These are phyloP conservation scores for Dipus sagitta DNA, from an alignment of 2,797 vertebrate genomes.

Conservation along the genomic window DNA sequence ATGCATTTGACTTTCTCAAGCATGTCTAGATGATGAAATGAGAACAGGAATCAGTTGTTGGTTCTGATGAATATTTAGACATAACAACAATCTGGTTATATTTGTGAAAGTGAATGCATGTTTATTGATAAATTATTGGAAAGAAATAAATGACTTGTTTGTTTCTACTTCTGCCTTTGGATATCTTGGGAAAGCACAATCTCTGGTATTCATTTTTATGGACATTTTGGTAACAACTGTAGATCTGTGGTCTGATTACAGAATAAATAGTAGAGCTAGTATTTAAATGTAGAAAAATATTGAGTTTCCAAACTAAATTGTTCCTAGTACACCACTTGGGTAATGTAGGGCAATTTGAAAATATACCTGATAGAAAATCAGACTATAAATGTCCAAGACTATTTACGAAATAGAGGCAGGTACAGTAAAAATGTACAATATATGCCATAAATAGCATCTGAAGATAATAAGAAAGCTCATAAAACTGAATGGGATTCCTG, in stretches of 20 bases:
- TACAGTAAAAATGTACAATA: slow-evolving; percentile 3
- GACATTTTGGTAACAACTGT: neutral
- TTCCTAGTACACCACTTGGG: neutral
- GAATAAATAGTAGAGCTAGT: neutral
- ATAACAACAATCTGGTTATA: neutral
- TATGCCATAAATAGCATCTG: neutral
- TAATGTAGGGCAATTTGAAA: neutral
- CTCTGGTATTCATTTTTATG: neutral
- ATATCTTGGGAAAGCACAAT: slow-evolving; percentile 5
- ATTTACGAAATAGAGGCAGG: slow-evolving; percentile 34
- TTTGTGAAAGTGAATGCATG: neutral
- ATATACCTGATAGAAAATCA: neutral
- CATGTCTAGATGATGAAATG: neutral
- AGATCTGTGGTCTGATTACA: neutral
- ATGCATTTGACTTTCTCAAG: slow-evolving; percentile 21
- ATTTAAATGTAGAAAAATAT: slow-evolving; percentile 12
- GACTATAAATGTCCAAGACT: neutral
- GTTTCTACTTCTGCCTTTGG: slow-evolving; percentile 34
- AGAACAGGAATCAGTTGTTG: neutral
- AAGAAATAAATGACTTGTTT: neutral
- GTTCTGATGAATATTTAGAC: slow-evolving; percentile 1
- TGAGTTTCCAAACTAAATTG: slow-evolving; percentile 9
- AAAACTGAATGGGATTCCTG: neutral
- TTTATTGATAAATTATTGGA: slow-evolving; percentile 25
- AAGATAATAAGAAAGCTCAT: slow-evolving; percentile 23